phyloP scores from a whole-genome alignment of 2,888 invertebrate species.

The Lumbricus terrestris region DNA sequence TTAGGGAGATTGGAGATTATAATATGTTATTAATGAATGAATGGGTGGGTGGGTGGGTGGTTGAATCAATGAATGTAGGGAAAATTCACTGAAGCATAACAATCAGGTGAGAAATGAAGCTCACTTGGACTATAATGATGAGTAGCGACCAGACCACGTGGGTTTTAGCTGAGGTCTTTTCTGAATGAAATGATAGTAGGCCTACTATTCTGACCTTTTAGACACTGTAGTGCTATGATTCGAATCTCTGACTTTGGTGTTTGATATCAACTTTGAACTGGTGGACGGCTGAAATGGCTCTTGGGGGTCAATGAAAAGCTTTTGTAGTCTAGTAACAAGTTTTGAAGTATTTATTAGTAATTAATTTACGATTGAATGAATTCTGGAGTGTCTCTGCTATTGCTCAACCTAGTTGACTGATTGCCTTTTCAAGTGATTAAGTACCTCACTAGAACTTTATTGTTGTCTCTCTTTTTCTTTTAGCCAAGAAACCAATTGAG shows the following conservation, averaged over 20 bases:
- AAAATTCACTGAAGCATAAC: too few relatives aligned
- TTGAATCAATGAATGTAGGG: too few relatives aligned
- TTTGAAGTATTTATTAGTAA: background rate
- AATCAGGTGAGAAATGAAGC: background rate
- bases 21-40: too few relatives aligned
- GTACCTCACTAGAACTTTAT: background rate
- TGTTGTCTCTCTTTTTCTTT: background rate
- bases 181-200: background rate
- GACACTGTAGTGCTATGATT: background rate
- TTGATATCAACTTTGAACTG: background rate
- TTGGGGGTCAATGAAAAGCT: background rate
- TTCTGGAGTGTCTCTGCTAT: background rate
- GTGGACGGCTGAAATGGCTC: background rate
- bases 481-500: background rate
- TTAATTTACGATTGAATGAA: constrained; percentile 3
- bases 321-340: background rate
- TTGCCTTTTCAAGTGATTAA: background rate
- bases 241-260: background rate
- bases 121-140: background rate
- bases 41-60: too few relatives aligned
- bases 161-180: background rate
- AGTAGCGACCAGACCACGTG: background rate
- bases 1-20: too few relatives aligned
- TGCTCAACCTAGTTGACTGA: background rate
- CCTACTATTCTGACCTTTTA: background rate